Evolutionary conservation across 2,113 vertebrate genomes (phyloP), one percentile per base, ranked within the genome.

Genomic region (Chlorodrepanis virens): DNA sequence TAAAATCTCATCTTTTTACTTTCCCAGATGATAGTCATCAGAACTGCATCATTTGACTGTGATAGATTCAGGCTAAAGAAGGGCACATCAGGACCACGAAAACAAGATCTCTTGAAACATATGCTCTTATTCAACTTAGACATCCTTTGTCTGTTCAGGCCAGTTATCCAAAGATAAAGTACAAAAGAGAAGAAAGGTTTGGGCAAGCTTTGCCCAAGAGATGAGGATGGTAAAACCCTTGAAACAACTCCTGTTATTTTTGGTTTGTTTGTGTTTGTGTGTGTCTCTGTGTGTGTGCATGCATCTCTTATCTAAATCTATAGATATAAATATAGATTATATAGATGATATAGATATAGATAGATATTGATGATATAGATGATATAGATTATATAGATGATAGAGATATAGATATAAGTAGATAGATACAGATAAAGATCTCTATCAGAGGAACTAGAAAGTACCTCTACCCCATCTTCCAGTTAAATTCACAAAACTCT

Each of bases 221-320:
- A 37, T 40, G 10, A 75, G 6, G 33, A 64, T 59, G 9, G 6
- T 7, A 75, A 42, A 6, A 47, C 5, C 16, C 18, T 37, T 68
- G 24, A 78, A 86, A 70, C 3, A 80, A 5, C 31, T 60, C 49
- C 16, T 27, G 4, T 9, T 9, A n/a, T 53, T 53, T 53, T 28
- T 33, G 8, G 9, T 42, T 53, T 54, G 7, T 31, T 12, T 52
- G 15, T 50, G 24, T 14, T 1, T 27, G 10, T 44, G 14, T 42
- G 6, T 21, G 37, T 37, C 9, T 37, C 2, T 29, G 18, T 39
- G 14, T 35, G 3, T 20, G 6, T 12, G 3, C 21, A 19, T 1
- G 0, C 37, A 33, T 33, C 27, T 45, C 8, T 35, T 31, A 63
- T 17, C 14, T 39, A 72, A 54, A 54, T 22, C 25, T 22, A 10